These are phyloP conservation scores for Panagrolaimus sp. DNA, from an alignment of 1,140 invertebrate genomes.

Conservation along the genomic window DNA sequence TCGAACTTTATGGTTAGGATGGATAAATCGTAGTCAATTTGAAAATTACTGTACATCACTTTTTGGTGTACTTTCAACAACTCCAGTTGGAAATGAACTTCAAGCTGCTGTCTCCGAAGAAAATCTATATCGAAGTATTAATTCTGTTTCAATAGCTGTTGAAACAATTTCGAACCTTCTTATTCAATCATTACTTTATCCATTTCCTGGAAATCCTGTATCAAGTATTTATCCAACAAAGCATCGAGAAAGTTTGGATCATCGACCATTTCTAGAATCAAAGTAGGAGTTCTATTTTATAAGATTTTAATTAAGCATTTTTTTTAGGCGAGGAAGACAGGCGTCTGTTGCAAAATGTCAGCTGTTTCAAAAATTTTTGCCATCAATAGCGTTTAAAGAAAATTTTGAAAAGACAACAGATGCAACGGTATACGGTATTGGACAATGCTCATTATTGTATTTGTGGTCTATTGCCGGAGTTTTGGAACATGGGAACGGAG, in stretches of 20 bases:
- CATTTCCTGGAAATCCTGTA: slow-evolving; percentile 5
- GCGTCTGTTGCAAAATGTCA: slow-evolving; percentile 7
- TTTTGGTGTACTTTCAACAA: slow-evolving; percentile 4
- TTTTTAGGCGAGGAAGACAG: background rate
- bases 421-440: slow-evolving; percentile 1
- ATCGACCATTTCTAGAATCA: slow-evolving; percentile 13
- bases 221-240: slow-evolving; percentile 1
- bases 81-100: slow-evolving; percentile 3
- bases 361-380: slow-evolving; percentile 3
- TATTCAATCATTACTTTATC: slow-evolving; percentile 10
- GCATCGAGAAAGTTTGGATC: background rate
- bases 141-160: background rate
- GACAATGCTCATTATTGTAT: slow-evolving; percentile 4
- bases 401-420: slow-evolving; percentile 11
- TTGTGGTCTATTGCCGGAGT: slow-evolving; percentile 1
- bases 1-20: slow-evolving; percentile 8
- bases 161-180: slow-evolving; percentile 10
- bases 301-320: background rate
- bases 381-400: slow-evolving; percentile 1
- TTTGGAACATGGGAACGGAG: background rate
- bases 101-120: background rate
- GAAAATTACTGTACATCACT: slow-evolving; percentile 12
- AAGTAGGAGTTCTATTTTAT: background rate
- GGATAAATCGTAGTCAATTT: slow-evolving; percentile 7
- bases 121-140: background rate